Evolutionary conservation across 2,888 invertebrate species (phyloP), one percentile per base, ranked within the genome.

Genomic region (Calameuta idolon): DNA sequence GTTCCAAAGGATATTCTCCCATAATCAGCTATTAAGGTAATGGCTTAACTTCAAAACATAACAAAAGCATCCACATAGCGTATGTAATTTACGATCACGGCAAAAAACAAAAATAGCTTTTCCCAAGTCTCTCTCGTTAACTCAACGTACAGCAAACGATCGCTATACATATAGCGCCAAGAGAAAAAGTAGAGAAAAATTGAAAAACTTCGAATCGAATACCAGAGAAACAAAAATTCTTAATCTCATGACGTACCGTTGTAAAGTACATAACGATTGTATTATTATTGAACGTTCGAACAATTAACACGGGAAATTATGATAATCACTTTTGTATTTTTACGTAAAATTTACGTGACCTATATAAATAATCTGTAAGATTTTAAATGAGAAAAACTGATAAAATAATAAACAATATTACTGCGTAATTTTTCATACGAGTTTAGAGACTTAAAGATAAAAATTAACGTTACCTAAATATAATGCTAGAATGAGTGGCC

Each of bases 271-370:
- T 55, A 23, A 55, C 5, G 23, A 55, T 55, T 55, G 71, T 71
- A 71, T 71, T 71, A 71, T 71, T 71, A 71, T 71, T 71, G 71
- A 30, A 71, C 71, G 71, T 71, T 77, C 77, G 75, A 80, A 83
- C 76, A 69, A 69, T 81, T 80, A 81, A 81, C 78, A 85, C 83
- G 84, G 82, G 86, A 77, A 85, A 84, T 87, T 86, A 86, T 76
- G 86, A 87, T 88, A 87, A 87, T 88, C 88, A 88, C 85, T 88
- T 85, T 86, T 88, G 87, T 88, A 85, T 88, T 86, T 85, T 87
- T 83, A 83, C 84, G 83, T 84, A 83, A 83, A 78, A 81, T 81
- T 79, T 34, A 31, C 55, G 74, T 35, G 83, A 83, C 81, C 81
- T 83, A 84, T 80, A 75, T 69, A 35, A 55, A 75, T 40, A 81